Conservation (phyloP, 2,888 invertebrate genomes). For the Xylocampa areola region DNA sequence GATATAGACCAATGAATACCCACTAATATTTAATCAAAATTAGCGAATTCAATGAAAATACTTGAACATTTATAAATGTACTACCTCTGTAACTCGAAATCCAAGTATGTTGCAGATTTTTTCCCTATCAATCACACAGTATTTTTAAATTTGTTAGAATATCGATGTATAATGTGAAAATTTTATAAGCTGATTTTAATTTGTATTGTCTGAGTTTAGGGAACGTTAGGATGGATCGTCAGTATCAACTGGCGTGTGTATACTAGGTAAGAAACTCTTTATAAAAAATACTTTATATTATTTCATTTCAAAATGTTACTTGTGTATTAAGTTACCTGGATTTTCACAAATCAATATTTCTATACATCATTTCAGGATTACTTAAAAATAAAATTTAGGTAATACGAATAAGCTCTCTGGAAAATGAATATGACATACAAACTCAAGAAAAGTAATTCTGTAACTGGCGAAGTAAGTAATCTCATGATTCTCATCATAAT, state of each 20-base stretch:
- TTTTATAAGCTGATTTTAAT: neutral
- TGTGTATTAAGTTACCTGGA: too few species aligned
- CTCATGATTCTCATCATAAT: neutral
- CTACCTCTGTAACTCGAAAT: slow-evolving; percentile 25
- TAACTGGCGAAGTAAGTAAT: slow-evolving; percentile 11
- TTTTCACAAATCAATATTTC: too few species aligned
- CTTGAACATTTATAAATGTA: slow-evolving; percentile 29
- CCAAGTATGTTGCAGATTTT: slow-evolving; percentile 1
- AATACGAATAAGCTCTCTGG: too few species aligned
- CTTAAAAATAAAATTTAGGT: too few species aligned
- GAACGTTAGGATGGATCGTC: neutral
- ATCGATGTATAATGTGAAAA: neutral
- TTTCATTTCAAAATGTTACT: too few species aligned
- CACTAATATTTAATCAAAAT: slow-evolving; percentile 19
- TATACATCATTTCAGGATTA: too few species aligned
- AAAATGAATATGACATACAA: too few species aligned
- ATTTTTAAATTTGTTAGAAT: neutral
- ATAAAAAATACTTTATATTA: too few species aligned
- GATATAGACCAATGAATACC: slow-evolving; percentile 67
- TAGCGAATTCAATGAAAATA: slow-evolving; percentile 30
- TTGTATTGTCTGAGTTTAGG: neutral
- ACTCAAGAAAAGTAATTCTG: neutral
- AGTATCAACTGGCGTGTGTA: neutral
- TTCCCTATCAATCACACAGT: neutral
- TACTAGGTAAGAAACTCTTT: slow-evolving; percentile 21